Conservation (phyloP, 2,797 vertebrate species). For the Coregonus ussuriensis region DNA sequence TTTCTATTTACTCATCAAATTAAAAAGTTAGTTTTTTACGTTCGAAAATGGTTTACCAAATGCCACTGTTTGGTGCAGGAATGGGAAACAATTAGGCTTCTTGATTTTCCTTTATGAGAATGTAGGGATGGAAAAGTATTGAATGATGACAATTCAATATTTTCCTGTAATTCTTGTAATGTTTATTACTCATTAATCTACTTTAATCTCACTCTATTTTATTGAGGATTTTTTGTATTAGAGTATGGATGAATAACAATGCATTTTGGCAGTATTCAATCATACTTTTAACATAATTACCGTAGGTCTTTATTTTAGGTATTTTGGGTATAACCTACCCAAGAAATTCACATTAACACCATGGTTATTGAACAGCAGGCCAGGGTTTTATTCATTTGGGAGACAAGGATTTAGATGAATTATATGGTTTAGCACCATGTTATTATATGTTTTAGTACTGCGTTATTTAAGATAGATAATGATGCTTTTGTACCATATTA, state of each 20-base stretch:
- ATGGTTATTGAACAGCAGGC: neutral
- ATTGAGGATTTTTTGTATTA: neutral
- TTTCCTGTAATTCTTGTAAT: neutral
- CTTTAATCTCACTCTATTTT: neutral
- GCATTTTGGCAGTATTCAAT: neutral
- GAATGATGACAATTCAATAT: neutral
- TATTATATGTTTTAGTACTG: neutral
- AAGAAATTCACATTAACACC: neutral
- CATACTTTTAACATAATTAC: neutral
- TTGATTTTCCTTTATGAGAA: neutral
- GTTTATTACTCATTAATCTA: neutral
- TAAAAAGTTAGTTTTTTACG: neutral
- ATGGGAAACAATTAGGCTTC: neutral
- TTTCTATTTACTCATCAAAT: neutral
- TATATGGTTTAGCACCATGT: neutral
- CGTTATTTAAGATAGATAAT: neutral
- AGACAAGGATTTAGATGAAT: neutral
- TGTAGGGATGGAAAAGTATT: neutral
- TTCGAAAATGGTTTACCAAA: neutral
- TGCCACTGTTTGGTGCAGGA: neutral
- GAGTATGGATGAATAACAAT: neutral
- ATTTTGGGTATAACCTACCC: neutral
- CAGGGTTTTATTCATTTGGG: neutral
- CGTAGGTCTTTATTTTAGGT: neutral
- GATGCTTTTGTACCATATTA: conserved; percentile 14